Conservation (phyloP, 2,888 invertebrate species). For the Dicranocentrus wangi region DNA sequence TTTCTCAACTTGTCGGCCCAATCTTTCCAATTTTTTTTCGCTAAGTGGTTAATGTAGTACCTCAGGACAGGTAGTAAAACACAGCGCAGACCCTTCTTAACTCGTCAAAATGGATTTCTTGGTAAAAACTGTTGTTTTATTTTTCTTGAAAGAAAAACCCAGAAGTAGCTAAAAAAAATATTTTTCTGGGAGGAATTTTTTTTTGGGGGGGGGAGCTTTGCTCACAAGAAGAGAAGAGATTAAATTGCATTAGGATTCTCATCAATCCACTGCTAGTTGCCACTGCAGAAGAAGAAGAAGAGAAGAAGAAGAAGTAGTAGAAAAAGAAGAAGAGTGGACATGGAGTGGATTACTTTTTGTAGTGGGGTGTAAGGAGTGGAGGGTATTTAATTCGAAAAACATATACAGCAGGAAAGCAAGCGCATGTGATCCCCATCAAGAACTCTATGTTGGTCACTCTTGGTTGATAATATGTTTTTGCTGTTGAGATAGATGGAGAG, state of each 20-base stretch:
- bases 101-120: background rate
- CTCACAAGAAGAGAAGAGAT: background rate
- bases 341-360: too few relatives aligned
- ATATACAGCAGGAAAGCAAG: background rate
- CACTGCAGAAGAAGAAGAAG: too few relatives aligned
- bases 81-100: background rate
- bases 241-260: too few relatives aligned
- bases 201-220: too few relatives aligned
- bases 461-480: background rate
- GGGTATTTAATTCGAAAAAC: conserved; percentile 13
- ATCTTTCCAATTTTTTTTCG: background rate
- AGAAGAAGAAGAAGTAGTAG: too few relatives aligned
- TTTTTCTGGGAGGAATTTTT: too few relatives aligned
- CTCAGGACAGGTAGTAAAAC: conserved; percentile 9
- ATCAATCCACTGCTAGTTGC: too few relatives aligned
- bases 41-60: background rate
- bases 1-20: too few relatives aligned
- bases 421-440: background rate
- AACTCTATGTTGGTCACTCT: conserved; percentile 20
- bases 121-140: background rate
- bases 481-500: background rate
- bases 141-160: background rate
- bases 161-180: too few relatives aligned
- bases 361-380: too few relatives aligned
- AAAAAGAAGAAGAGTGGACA: too few relatives aligned